Base-by-base conservation (phyloP, 2,113 vertebrate species). In the Indri indri region DNA sequence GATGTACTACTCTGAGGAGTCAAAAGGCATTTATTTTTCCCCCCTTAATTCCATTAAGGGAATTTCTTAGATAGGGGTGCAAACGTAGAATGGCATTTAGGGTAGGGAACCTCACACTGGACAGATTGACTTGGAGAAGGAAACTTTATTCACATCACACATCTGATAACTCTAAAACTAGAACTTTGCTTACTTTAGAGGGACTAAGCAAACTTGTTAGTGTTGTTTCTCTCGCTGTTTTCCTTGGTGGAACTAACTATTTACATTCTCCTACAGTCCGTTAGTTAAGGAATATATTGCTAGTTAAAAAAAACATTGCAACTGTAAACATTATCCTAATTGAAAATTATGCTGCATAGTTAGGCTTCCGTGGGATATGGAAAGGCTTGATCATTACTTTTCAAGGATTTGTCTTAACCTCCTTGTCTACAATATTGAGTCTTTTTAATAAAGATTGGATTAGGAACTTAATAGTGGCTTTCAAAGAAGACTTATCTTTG, bases 391-490 rank as follows among this genome's bases (percentile, higher is more conserved):
- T 91, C 74, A 42, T 20, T 82, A 70, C 30, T 88, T 94, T 89
- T 66, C 25, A 73, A 81, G 91, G 84, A 93, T 91, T 91, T 97
- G 70, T 94, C 70, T 90, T 97, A 96, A 93, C 90, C 37, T 92
- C 32, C 70, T 95, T 89, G 70, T 96, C 84, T 97, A 57, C 52
- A 93, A 32, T 80, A 68, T 74, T 94, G 83, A 98, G 79, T 89
- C 83, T 95, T 97, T 97, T 97, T 97, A 98, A 97, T 98, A 97
- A 98, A 98, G 86, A 95, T 96, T 96, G 97, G 97, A 97, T 97
- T 96, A 96, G 85, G 89, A 89, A 97, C 66, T 91, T 93, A 97
- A 96, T 93, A 93, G 65, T 88, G 37, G 63, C 93, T 97, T 97
- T 97, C 95, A 93, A 86, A 97, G 66, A 94, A 84, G 91, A 76